Conservation (phyloP, 2,113 vertebrate species). For the Oxyura jamaicensis region DNA sequence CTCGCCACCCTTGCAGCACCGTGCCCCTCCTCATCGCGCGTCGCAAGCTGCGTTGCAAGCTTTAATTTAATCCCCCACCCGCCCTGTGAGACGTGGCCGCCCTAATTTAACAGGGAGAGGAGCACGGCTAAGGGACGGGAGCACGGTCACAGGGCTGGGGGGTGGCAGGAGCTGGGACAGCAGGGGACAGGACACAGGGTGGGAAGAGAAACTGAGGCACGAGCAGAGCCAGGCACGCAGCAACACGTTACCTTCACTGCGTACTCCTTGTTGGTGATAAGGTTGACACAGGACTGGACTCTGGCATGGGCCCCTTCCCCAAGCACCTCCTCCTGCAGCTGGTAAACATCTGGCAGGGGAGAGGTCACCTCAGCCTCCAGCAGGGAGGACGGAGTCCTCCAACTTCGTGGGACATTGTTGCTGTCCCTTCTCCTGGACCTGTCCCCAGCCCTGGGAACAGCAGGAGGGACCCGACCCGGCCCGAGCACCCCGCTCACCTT, state of each 20-base stretch:
- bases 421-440: background rate
- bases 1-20: background rate
- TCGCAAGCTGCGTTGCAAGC: background rate
- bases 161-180: background rate
- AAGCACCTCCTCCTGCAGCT: slow-evolving; percentile 92
- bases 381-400: background rate
- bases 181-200: accelerated
- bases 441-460: background rate
- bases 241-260: slow-evolving; percentile 89
- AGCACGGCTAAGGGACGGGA: accelerated
- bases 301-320: slow-evolving; percentile 95
- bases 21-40: accelerated
- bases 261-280: slow-evolving; percentile 97
- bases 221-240: background rate
- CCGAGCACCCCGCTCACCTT: slow-evolving; percentile 76
- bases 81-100: background rate
- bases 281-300: slow-evolving; percentile 93
- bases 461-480: background rate
- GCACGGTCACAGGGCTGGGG: accelerated
- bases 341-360: slow-evolving; percentile 89
- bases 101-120: background rate
- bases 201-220: background rate
- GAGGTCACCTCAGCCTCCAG: background rate
- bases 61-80: background rate
- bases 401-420: accelerated